Percentiles rank a stretch among this genome's conserved stretches.
Evolutionary conservation across 2,888 invertebrate genomes (phyloP).

Genomic region (Cylindroiulus punctatus): DNA sequence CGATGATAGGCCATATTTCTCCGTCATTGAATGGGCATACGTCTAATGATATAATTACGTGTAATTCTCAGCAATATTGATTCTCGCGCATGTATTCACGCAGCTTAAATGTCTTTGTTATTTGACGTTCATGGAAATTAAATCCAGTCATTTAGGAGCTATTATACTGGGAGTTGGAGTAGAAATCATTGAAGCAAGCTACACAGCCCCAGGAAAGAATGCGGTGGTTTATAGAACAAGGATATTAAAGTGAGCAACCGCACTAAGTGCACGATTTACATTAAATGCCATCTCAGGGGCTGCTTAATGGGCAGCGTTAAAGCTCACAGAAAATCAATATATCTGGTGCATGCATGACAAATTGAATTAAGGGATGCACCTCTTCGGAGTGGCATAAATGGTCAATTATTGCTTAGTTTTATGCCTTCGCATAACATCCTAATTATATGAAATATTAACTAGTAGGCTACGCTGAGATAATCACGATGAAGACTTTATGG

Average conservation of each 20-base stretch:
- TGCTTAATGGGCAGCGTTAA: background rate
- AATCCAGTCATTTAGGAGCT: background rate
- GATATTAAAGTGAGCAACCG: background rate
- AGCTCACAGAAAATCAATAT: background rate
- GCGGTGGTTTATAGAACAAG: background rate
- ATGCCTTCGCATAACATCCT: background rate
- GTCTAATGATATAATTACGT: background rate
- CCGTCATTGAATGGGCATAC: background rate
- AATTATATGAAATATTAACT: background rate
- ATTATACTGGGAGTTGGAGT: background rate
- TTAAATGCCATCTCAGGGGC: background rate
- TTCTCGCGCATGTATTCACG: background rate
- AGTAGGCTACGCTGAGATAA: background rate
- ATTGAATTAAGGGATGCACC: background rate
- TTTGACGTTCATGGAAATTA: background rate
- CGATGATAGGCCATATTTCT: background rate
- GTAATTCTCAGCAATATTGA: background rate
- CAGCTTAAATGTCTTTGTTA: background rate
- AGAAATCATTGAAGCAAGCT: background rate
- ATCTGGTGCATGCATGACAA: background rate
- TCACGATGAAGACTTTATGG: background rate
- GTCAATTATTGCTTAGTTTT: background rate
- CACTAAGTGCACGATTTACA: background rate
- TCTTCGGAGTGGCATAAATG: background rate
- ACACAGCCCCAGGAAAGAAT: background rate